These are phyloP conservation scores for Sycophila texana DNA, from an alignment of 2,888 invertebrate genomes.

Conservation along the genomic window DNA sequence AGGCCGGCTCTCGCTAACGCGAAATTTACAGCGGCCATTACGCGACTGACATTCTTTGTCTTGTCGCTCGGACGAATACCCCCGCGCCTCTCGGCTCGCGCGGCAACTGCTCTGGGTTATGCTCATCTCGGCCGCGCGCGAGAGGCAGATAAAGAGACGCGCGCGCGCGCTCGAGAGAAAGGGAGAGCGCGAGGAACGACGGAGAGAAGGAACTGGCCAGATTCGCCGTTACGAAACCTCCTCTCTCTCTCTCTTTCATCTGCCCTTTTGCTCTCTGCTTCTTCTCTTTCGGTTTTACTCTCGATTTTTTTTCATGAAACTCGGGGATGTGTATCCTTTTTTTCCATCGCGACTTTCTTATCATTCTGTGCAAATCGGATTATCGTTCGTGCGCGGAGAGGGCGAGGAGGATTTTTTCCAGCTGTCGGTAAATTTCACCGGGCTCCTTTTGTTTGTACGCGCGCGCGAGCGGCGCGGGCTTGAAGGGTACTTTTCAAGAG, in stretches of 20 bases:
- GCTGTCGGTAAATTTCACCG: slow-evolving; percentile 25
- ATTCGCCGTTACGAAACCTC: slow-evolving; percentile 43
- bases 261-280: slow-evolving; percentile 25
- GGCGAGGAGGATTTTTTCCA: slow-evolving; percentile 14
- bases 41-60: slow-evolving; percentile 71
- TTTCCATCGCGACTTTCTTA: slow-evolving; percentile 35
- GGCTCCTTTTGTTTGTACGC: slow-evolving; percentile 33
- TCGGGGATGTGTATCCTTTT: slow-evolving; percentile 11
- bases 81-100: background rate
- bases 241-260: slow-evolving; percentile 52
- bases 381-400: slow-evolving; percentile 1
- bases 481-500: slow-evolving; percentile 9
- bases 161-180: background rate
- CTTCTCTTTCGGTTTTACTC: slow-evolving; percentile 4
- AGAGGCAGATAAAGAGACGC: slow-evolving; percentile 38
- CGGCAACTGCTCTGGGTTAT: slow-evolving; percentile 39
- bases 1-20: slow-evolving; percentile 62
- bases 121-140: slow-evolving; percentile 35
- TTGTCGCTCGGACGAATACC: slow-evolving; percentile 67
- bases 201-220: slow-evolving; percentile 25
- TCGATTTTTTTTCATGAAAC: slow-evolving; percentile 8
- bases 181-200: slow-evolving; percentile 1
- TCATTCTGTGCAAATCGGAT: slow-evolving; percentile 49
- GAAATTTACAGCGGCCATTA: slow-evolving; percentile 72
- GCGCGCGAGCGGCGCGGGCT: slow-evolving; percentile 8